phyloP scores from a whole-genome alignment of 2,888 invertebrate species.

The Sericinus montela region DNA sequence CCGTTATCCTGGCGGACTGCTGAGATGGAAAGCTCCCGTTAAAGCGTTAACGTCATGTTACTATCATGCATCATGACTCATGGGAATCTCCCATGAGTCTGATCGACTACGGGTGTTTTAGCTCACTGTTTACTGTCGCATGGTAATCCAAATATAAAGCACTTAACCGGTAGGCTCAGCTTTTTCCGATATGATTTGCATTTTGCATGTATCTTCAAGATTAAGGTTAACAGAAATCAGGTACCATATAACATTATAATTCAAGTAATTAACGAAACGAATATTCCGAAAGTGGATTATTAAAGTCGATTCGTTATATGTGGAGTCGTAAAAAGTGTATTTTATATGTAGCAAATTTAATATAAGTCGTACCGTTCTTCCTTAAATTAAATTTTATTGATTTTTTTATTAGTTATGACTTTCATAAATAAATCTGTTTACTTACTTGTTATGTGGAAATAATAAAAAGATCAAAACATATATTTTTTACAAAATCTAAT shows the following conservation, averaged over 20 bases:
- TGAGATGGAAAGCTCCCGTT: slow-evolving; percentile 75
- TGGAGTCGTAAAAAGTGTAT: background rate
- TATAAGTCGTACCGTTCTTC: too few relatives aligned
- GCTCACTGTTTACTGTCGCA: too few relatives aligned
- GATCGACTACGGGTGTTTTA: too few relatives aligned
- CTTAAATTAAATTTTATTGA: too few relatives aligned
- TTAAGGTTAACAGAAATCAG: slow-evolving; percentile 6
- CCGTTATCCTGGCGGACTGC: slow-evolving; percentile 68
- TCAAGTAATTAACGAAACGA: background rate
- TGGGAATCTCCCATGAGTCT: slow-evolving; percentile 17
- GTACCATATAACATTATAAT: background rate
- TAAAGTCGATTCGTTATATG: background rate
- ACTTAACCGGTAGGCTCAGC: too few relatives aligned
- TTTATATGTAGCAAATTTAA: too few relatives aligned
- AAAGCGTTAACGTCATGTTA: slow-evolving; percentile 49
- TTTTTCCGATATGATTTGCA: background rate
- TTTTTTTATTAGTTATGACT: too few relatives aligned
- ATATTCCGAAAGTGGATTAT: background rate
- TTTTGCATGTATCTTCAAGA: background rate
- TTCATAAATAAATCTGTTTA: too few relatives aligned
- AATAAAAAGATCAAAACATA: too few relatives aligned
- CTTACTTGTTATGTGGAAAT: too few relatives aligned
- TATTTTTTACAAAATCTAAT: too few relatives aligned
- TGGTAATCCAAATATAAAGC: too few relatives aligned
- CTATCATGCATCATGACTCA: slow-evolving; percentile 40